Percentiles rank a stretch among this genome's conserved stretches.
These are phyloP conservation scores for Lindbergichthys nudifrons DNA, from an alignment of 2,797 vertebrate genomes.

Conservation along the genomic window DNA sequence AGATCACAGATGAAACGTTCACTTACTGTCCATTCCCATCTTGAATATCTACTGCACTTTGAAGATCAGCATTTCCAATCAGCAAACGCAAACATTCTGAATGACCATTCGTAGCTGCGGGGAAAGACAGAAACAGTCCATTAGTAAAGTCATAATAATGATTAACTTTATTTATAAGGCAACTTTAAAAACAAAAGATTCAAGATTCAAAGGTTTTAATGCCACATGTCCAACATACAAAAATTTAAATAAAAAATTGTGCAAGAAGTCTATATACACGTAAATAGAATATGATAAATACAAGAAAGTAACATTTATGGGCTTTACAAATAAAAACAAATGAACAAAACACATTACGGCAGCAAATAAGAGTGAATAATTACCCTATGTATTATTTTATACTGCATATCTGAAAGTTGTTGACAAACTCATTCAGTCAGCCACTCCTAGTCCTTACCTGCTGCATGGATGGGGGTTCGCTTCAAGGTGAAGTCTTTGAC, in stretches of 20 bases:
- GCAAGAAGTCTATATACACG: too few species aligned
- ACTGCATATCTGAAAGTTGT: too few species aligned
- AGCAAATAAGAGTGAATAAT: background rate
- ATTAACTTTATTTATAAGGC: background rate
- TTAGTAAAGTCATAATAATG: background rate
- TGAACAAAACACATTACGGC: background rate
- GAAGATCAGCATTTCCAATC: conserved; percentile 96
- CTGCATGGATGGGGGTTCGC: conserved; percentile 96
- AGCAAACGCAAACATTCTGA: conserved; percentile 97
- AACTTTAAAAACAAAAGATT: background rate
- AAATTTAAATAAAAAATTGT: too few species aligned
- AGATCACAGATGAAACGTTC: background rate
- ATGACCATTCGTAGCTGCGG: conserved; percentile 95
- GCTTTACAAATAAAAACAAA: too few species aligned
- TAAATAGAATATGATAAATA: too few species aligned
- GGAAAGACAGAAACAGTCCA: conserved; percentile 4
- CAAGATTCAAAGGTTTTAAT: too few species aligned
- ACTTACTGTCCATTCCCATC: conserved; percentile 98
- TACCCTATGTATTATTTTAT: background rate
- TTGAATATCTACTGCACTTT: conserved; percentile 96
- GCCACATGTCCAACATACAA: too few species aligned
- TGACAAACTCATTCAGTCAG: background rate
- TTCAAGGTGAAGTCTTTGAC: conserved; percentile 96
- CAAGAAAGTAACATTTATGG: too few species aligned
- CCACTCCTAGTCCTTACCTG: conserved; percentile 83